Evolutionary conservation across 2,888 invertebrate species (phyloP).

Genomic region (Steinernema hermaphroditum): DNA sequence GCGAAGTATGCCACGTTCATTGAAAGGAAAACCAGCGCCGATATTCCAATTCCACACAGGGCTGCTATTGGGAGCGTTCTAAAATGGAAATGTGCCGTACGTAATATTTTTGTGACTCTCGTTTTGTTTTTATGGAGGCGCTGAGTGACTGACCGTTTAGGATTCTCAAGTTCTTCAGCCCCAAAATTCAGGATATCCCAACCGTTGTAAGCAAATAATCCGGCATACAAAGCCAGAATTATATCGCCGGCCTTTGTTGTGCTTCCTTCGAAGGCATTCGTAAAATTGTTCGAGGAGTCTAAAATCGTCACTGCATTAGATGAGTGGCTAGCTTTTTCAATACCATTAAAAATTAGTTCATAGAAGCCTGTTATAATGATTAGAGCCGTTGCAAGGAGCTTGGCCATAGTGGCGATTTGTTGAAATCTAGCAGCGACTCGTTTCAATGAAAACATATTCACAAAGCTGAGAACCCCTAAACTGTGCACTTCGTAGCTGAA

Average conservation of each 20-base stretch:
- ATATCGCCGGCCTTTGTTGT: constrained; percentile 52
- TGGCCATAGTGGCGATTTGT: constrained; percentile 55
- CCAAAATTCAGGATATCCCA: constrained; percentile 64
- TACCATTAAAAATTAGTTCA: constrained; percentile 55
- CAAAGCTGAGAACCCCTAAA: constrained; percentile 34
- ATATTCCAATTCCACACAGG: constrained; percentile 53
- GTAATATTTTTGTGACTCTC: no score
- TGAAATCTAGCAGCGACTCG: constrained; percentile 55
- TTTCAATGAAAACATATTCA: constrained; percentile 47
- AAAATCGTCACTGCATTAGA: not conserved
- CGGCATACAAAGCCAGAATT: constrained; percentile 50
- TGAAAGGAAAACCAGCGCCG: constrained; percentile 75
- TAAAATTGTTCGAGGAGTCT: constrained; percentile 44
- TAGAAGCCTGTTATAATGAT: constrained; percentile 59
- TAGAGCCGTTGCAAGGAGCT: constrained; percentile 51
- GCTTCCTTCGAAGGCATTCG: constrained; percentile 48
- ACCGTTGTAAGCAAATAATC: constrained; percentile 63
- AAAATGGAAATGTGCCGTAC: constrained; percentile 19
- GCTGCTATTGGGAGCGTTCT: constrained; percentile 60
- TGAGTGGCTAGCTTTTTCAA: no score
- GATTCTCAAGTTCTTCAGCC: constrained; percentile 60
- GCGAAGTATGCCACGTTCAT: constrained; percentile 89
- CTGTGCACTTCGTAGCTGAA: no score
- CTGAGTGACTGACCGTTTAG: constrained; percentile 45
- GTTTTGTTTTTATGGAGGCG: no score